Base-by-base conservation (phyloP, 2,888 invertebrate genomes). In the Lydus trimaculatus region DNA sequence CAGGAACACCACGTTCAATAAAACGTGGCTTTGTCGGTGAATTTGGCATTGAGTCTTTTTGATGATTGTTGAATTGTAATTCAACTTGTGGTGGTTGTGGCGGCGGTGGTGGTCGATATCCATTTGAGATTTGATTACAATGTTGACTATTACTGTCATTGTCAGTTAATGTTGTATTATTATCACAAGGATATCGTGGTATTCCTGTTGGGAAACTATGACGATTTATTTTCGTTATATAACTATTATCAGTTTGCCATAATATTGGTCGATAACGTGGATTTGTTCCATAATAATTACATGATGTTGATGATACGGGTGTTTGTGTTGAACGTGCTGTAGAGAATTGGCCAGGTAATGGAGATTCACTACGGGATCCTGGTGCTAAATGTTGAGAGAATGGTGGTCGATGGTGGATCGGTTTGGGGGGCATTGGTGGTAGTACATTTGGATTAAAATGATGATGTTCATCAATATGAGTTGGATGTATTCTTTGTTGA, bases 1-100 rank as follows among this genome's bases (percentile, higher is more conserved):
- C 92, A 1, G 94, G 92, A 2, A 90, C 91, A 1, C 92, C 92
- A 31, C 92, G 87, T 79, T 92, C 92, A 23, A 84, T 86, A 65
- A 84, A 84, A 64, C 84, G 79, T 43, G 83, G 80, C 75, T 86
- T 85, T 25, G 85, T 88, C 15, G 90, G 89, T 0, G 90, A 90
- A n/a, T 87, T 87, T 0, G 88, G 88, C 4, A 89, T 88, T 0
- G 82, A 81, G 66, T 82, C 81, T 65, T 81, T 81, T 62, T 76
- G 76, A 56, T 76, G 76, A 56, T 56, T 56, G 39, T 74, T 73
- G 13, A 77, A 74, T 31, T 76, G 75, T n/a, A 73, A 72, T 58
- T 79, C 78, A 28, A 77, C 75, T 13, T 78, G 69, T 17, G 43
- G 17, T 62, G 80, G 79, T 60, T 81, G 74, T n/a, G n/a, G n/a